phyloP scores from a whole-genome alignment of 2,888 invertebrate genomes.

The Yponomeuta plumbellus region DNA sequence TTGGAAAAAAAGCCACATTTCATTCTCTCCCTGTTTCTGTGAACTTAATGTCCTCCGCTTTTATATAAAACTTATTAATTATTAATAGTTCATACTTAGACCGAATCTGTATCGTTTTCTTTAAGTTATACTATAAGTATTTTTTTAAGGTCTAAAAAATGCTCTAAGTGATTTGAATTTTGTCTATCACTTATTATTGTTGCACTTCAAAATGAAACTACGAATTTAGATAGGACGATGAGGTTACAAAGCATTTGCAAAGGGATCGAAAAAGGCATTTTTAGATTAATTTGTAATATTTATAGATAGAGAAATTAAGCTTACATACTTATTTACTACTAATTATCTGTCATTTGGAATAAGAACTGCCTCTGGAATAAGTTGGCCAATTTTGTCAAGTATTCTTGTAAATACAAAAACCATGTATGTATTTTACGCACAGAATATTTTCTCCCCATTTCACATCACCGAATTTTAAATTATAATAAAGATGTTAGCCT shows the following conservation, averaged over 20 bases:
- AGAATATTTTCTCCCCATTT: constrained; percentile 24
- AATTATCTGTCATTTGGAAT: neutral
- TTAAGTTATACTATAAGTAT: neutral
- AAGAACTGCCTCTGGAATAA: no score
- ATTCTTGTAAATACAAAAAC: constrained; percentile 1
- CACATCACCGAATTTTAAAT: neutral
- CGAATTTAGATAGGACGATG: constrained; percentile 6
- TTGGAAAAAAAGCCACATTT: no score
- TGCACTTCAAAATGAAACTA: constrained; percentile 29
- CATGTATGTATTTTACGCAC: constrained; percentile 30
- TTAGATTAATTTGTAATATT: constrained; percentile 50
- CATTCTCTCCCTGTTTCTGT: no score
- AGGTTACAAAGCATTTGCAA: neutral
- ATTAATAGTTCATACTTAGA: neutral
- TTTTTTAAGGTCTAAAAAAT: neutral
- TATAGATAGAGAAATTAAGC: constrained; percentile 54
- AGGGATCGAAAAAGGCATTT: constrained; percentile 5
- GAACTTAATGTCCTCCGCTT: no score
- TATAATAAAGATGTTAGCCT: neutral
- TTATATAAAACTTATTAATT: no score
- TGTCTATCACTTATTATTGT: constrained; percentile 40
- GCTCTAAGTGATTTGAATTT: neutral
- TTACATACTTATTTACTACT: constrained; percentile 29
- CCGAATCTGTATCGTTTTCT: neutral
- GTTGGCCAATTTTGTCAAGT: neutral